Evolutionary conservation across 2,113 vertebrate species (phyloP).

Genomic region (Haliaeetus leucogaster): DNA sequence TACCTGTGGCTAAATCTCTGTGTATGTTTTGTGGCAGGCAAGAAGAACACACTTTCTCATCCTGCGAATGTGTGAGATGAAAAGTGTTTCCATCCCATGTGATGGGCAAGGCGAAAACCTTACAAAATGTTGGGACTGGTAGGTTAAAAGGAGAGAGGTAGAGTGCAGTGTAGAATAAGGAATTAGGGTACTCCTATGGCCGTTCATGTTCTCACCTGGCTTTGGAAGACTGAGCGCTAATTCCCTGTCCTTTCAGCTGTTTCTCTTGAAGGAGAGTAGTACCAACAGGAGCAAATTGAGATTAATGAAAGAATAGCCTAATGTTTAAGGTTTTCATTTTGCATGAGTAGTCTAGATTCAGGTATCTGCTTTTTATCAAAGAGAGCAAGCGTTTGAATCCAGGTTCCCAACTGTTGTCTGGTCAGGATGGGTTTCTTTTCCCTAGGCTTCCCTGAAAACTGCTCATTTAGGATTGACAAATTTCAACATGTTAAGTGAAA

Average conservation of each 20-base stretch:
- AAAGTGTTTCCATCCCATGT: not conserved
- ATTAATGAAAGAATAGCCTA: not conserved
- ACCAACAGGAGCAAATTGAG: not conserved
- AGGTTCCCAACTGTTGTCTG: accelerated
- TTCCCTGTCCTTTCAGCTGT: not conserved
- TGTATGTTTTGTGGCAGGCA: not conserved
- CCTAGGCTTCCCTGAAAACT: not conserved
- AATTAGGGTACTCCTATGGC: not conserved
- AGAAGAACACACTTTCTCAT: not conserved
- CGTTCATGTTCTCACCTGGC: not conserved
- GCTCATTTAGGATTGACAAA: not conserved
- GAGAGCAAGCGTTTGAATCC: not conserved
- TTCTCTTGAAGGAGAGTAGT: not conserved
- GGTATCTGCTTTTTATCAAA: not conserved
- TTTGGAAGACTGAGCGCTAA: not conserved
- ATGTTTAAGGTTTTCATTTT: not conserved
- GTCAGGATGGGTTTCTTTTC: not conserved
- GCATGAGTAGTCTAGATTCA: not conserved
- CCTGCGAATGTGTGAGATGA: accelerated
- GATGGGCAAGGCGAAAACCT: accelerated
- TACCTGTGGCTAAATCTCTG: not conserved
- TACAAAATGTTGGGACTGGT: not conserved
- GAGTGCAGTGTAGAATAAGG: not conserved
- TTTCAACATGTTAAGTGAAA: not conserved
- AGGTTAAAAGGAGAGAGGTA: not conserved